Evolutionary conservation across 2,888 invertebrate genomes (phyloP), one percentile per base, ranked within the genome.

Genomic region (Thereva unica): DNA sequence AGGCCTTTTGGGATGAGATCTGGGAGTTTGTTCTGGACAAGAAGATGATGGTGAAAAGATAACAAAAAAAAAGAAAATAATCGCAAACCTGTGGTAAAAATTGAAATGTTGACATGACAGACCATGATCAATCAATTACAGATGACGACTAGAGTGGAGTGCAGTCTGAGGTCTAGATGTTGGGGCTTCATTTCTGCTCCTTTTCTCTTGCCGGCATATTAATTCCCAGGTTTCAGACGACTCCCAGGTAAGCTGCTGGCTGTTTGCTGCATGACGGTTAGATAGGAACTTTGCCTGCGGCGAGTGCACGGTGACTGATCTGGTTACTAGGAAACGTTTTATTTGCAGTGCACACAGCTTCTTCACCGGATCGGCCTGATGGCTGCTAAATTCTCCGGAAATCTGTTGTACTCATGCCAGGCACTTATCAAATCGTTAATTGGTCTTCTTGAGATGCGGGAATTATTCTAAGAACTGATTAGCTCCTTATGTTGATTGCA

Each of bases 81-180:
- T 37, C 9, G 40, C 23, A 40, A 49, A 40, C 61, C 41, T 61
- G 61, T 8, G 61, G 61, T 61, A 61, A 61, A 61, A 61, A 61
- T 61, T 61, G 61, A 61, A 61, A 61, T 41, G 61, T 61, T 61
- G 61, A 61, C 61, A 61, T 61, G 61, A 50, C 61, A 61, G 61
- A n/a, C 50, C 61, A 41, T 61, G 61, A 61, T 61, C 61, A 61
- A 61, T 61, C 61, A 61, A 61, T 61, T 61, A 61, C 61, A 61
- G 50, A 50, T 42, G 61, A 49, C 50, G 50, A 61, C 61, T 23
- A 23, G 23, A 23, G 23, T 23, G 23, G 23, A 23, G 23, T 61
- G 41, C 61, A 53, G n/a, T 38, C 34, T 56, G 41, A 56, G 9
- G 12, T 50, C 38, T 40, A 34, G 50, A 49, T 49, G 59, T 8